Conservation (phyloP, 2,113 vertebrate genomes). For the Oenanthe melanoleuca region DNA sequence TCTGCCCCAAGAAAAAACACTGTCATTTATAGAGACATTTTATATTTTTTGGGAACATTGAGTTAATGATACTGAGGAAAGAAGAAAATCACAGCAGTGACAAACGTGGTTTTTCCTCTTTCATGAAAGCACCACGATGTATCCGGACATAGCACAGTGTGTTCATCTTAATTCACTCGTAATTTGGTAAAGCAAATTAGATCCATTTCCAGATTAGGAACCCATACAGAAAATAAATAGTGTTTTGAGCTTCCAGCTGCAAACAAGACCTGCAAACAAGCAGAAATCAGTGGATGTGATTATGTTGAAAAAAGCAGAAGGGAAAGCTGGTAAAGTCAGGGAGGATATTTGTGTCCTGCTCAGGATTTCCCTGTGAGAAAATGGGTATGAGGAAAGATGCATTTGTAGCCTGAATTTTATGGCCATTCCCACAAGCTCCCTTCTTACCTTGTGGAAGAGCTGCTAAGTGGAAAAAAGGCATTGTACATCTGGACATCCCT, state of each 20-base stretch:
- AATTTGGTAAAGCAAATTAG: constrained; percentile 50
- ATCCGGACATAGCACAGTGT: not conserved
- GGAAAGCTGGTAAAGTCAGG: not conserved
- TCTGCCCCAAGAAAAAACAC: not conserved
- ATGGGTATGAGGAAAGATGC: not conserved
- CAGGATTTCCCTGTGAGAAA: not conserved
- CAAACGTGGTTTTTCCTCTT: not conserved
- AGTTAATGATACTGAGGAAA: not conserved
- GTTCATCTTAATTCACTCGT: constrained; percentile 22
- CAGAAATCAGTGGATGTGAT: not conserved
- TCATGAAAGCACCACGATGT: not conserved
- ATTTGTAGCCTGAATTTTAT: not conserved
- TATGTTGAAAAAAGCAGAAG: not conserved
- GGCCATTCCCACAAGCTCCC: not conserved
- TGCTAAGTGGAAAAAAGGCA: not conserved
- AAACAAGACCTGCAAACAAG: constrained; percentile 6
- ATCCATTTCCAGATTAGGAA: constrained; percentile 48
- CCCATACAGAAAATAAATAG: constrained; percentile 3
- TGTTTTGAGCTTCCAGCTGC: constrained; percentile 1
- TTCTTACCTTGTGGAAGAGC: not conserved
- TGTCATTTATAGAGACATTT: not conserved
- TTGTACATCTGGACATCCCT: not conserved
- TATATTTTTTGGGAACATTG: not conserved
- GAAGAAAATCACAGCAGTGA: not conserved
- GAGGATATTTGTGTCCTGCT: not conserved